Evolutionary conservation across 2,888 invertebrate genomes (phyloP), one percentile per base, ranked within the genome.

Genomic region (Acheta domesticus): DNA sequence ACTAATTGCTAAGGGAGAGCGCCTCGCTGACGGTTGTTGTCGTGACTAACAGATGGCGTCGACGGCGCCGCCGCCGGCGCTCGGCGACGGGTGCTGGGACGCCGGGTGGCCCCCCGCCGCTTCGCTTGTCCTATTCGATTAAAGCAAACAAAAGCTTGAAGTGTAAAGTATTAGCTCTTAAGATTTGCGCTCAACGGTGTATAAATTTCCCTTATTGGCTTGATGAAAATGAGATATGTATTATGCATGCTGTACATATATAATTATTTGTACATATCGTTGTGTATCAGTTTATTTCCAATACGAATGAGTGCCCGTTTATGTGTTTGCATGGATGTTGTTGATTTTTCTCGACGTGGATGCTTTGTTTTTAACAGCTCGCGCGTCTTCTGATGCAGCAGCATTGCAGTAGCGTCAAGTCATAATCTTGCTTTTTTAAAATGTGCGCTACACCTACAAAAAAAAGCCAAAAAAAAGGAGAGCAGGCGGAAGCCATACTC

Each of bases 91-190:
- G 62, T 62, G 16, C n/a, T 36, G 36, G 36, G 36, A 36, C 62
- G 62, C 62, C 62, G 16, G 62, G 16, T 62, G 62, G 62, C 62
- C n/a, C 62, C 62, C 62, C 62, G 62, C 62, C 62, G 62, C 62
- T 62, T 62, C 62, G 62, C 62, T 62, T 62, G 62, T 62, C 62
- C 62, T 62, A 19, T 62, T 62, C 62, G 62, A 62, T 62, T 62
- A 62, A 36, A 62, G 62, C 62, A 62, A 62, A 23, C n/a, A 36
- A 36, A 62, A 14, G 62, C 62, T 62, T n/a, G 1, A 14, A 19
- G 62, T 62, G 62, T 62, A 62, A 62, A 62, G 62, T 62, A 62
- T 62, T 62, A 62, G 62, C 62, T 62, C 62, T 62, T 62, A 62
- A 62, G 62, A 16, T 62, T 62, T 62, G 62, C 62, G 62, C 62